Base-by-base conservation (phyloP, 1,140 invertebrate species). In the Palaemon carinicauda region DNA sequence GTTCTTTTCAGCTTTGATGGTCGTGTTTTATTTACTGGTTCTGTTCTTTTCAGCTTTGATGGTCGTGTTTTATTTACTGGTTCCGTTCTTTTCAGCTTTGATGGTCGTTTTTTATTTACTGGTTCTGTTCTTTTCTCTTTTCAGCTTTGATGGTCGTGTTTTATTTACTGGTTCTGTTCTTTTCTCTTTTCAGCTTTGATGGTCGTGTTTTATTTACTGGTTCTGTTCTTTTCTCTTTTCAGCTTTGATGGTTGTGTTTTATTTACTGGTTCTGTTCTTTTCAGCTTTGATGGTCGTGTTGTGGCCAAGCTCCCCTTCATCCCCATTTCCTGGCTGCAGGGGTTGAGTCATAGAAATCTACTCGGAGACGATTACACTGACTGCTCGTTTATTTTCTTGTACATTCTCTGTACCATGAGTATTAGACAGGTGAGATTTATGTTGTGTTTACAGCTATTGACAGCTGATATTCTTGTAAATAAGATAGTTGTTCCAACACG, bases 391-490 rank as follows among this genome's bases (percentile, higher is more conserved):
- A 99, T 99, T 89, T 99, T 99, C 91, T 93, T 99, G 5, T 99
- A 99, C 91, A 99, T 99, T 91, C 92, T 99, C 17, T 99, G 98
- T 92, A 99, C 99, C 19, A 99, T 99, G 98, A 99, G 97, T 50
- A 99, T 99, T 88, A 94, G 97, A 93, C 96, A 96, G 93, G 95
- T 95, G 92, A 33, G 78, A 24, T 51, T n/a, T 17, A 86, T 52
- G 14, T 74, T 27, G n/a, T 19, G 15, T 27, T 12, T n/a, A 69
- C 9, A 21, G 21, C 29, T 27, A 17, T 60, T n/a, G 9, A 60
- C 17, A 21, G n/a, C n/a, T n/a, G n/a, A n/a, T n/a, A n/a, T n/a
- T n/a, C n/a, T n/a, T n/a, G n/a, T n/a, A n/a, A n/a, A n/a, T n/a
- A n/a, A n/a, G n/a, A n/a, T n/a, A n/a, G n/a, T n/a, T n/a, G n/a